phyloP scores from a whole-genome alignment of 2,888 invertebrate genomes.

The Nephrotoma flavescens region DNA sequence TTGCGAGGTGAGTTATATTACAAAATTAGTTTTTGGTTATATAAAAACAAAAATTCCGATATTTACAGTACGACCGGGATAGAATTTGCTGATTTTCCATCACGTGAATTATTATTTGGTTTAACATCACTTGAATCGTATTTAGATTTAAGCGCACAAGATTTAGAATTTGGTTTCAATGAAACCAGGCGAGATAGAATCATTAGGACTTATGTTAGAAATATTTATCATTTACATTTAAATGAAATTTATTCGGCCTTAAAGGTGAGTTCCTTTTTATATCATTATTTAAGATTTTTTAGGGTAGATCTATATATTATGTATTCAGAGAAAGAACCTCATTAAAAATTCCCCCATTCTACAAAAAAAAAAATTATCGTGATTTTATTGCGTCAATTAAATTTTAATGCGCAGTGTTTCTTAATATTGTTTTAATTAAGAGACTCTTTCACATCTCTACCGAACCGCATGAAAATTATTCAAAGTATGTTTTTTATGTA shows the following conservation, averaged over 20 bases:
- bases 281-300: too few relatives aligned
- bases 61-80: slow-evolving; percentile 45
- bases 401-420: too few relatives aligned
- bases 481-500: too few relatives aligned
- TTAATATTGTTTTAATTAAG: too few relatives aligned
- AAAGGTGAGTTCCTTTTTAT: slow-evolving; percentile 25
- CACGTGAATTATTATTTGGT: slow-evolving; percentile 70
- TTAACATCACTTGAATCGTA: slow-evolving; percentile 73
- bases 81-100: slow-evolving; percentile 68
- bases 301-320: too few relatives aligned
- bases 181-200: slow-evolving; percentile 75
- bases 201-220: slow-evolving; percentile 81
- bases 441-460: too few relatives aligned
- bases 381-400: too few relatives aligned
- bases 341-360: too few relatives aligned
- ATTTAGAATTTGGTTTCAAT: slow-evolving; percentile 83
- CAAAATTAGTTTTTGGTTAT: background rate
- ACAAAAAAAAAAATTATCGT: too few relatives aligned
- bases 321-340: too few relatives aligned
- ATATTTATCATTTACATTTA: slow-evolving; percentile 87
- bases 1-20: slow-evolving; percentile 32
- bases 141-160: slow-evolving; percentile 65
- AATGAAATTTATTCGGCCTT: slow-evolving; percentile 90
- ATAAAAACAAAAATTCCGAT: background rate
- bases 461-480: too few relatives aligned